Evolutionary conservation across 2,888 invertebrate species (phyloP).

Genomic region (Noctua comes): DNA sequence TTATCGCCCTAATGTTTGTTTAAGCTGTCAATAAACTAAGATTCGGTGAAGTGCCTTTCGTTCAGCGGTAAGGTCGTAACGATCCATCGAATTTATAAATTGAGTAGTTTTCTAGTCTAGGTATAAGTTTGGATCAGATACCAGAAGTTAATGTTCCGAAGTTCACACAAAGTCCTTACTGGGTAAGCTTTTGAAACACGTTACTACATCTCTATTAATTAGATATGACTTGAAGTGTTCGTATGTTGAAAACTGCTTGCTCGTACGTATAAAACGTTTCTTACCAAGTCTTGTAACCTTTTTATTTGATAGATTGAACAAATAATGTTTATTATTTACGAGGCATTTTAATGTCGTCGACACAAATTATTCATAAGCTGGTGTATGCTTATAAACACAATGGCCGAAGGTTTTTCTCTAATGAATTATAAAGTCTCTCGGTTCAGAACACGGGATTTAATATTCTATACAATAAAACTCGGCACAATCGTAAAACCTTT

Average conservation of each 20-base stretch:
- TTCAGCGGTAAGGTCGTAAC: conserved; percentile 15
- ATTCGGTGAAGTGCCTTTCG: conserved; percentile 18
- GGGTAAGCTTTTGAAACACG: conserved; percentile 4
- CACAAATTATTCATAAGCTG: conserved; percentile 63
- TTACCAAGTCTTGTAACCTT: background rate
- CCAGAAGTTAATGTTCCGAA: conserved; percentile 7
- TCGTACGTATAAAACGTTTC: background rate
- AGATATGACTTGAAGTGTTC: background rate
- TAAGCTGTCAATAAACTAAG: conserved; percentile 38
- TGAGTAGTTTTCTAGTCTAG: conserved; percentile 26
- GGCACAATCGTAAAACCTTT: conserved; percentile 65
- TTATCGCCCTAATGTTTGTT: conserved; percentile 56
- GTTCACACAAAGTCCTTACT: background rate
- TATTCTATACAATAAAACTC: conserved; percentile 68
- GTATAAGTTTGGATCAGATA: conserved; percentile 46
- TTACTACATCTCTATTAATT: conserved; percentile 11
- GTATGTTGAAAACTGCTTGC: background rate
- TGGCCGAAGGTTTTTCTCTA: conserved; percentile 65
- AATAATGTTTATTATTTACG: conserved; percentile 39
- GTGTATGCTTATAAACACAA: conserved; percentile 63
- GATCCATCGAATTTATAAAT: conserved; percentile 38
- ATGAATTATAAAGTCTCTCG: conserved; percentile 69
- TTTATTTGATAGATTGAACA: conserved; percentile 30
- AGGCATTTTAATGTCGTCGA: conserved; percentile 46
- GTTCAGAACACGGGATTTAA: conserved; percentile 63